Evolutionary conservation across 2,113 vertebrate genomes (phyloP).

Genomic region (Lophotis ruficrista): DNA sequence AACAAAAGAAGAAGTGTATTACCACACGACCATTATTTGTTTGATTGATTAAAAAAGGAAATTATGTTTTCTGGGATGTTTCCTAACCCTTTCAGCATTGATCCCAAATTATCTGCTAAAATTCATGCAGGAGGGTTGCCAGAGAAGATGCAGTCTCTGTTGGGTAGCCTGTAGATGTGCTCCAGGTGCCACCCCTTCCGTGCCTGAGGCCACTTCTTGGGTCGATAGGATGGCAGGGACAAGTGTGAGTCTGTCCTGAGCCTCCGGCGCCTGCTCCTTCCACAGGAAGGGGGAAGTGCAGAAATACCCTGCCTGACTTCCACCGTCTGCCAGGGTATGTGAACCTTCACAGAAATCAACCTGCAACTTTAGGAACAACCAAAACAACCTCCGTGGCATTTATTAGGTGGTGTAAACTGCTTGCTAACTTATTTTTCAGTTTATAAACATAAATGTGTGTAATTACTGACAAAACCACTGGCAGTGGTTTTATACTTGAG

Average conservation of each 20-base stretch:
- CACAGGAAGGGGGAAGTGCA: accelerated
- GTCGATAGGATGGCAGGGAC: not conserved
- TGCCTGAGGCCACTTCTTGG: not conserved
- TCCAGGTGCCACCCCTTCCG: not conserved
- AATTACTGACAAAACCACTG: not conserved
- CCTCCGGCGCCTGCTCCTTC: accelerated
- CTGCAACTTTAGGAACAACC: not conserved
- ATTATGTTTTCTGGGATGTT: not conserved
- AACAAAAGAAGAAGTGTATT: not conserved
- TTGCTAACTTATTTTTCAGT: not conserved
- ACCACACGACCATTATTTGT: accelerated
- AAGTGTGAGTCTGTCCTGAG: not conserved
- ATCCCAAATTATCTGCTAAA: not conserved
- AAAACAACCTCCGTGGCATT: not conserved
- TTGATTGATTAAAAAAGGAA: not conserved
- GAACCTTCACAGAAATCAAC: not conserved
- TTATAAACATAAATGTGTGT: not conserved
- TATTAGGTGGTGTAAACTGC: not conserved
- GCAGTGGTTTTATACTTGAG: not conserved
- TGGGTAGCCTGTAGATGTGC: not conserved
- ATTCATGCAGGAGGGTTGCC: not conserved
- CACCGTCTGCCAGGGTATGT: not conserved
- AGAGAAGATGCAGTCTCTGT: not conserved
- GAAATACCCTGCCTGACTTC: not conserved
- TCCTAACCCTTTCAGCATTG: not conserved